Base-by-base conservation (phyloP, 2,113 vertebrate species). In the Elephas maximus region DNA sequence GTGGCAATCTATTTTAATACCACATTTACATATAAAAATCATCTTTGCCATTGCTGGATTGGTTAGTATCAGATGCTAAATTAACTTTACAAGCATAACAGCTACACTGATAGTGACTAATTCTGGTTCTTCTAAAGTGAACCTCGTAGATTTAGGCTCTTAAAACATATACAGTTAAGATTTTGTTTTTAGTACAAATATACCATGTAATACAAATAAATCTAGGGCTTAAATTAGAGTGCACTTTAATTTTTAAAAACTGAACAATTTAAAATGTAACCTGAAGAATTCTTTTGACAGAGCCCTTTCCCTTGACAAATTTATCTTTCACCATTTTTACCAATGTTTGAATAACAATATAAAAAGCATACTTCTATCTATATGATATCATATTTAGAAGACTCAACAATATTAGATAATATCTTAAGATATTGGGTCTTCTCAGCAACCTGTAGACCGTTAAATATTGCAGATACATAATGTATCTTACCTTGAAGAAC, bases 61-160 rank as follows among this genome's bases (percentile, higher is more conserved):
- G 80, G 86, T 91, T 97, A 93, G 96, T 98, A 97, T 97, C 92
- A 97, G 80, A 89, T 96, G 92, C 92, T 92, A 88, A 94, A 93
- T 94, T 96, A 93, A 97, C 83, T 94, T 97, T 91, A 91, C 71
- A 95, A 83, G 83, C 67, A 71, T 82, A 91, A 90, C 81, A 95
- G 76, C 93, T 91, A 96, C 60, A 84, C 37, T 87, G 89, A 90
- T 93, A 86, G 20, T 93, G 89, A 97, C 57, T 96, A 93, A 97
- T 91, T 95, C 85, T 91, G 79, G 87, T 95, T 93, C 63, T 94
- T 96, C 91, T 93, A 97, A 93, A 97, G 93, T 5, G 26, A 97
- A 33, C 45, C 18, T 63, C 69, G 91, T 94, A 82, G 26, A 87
- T 93, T 95, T 96, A 44, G 91, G 57, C 48, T 86, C 71, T 95